Evolutionary conservation across 2,888 invertebrate species (phyloP).

Genomic region (Gandaritis pyraliata): DNA sequence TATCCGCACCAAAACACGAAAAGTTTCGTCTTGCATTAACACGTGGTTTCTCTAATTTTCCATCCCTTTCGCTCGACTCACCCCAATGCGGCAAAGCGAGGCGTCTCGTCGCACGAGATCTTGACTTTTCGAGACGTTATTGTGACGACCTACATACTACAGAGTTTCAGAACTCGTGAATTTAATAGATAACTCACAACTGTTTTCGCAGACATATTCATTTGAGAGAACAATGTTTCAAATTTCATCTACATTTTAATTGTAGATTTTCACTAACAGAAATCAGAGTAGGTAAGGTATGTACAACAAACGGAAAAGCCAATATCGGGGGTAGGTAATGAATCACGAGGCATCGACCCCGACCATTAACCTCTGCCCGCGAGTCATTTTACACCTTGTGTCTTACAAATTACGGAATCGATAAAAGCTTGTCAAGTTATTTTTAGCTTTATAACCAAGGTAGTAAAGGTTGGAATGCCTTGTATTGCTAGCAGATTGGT

Average conservation of each 20-base stretch:
- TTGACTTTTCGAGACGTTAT: constrained; percentile 37
- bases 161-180: constrained; percentile 38
- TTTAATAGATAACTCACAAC: constrained; percentile 40
- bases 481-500: constrained; percentile 30
- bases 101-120: constrained; percentile 68
- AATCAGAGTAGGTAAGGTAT: constrained; percentile 5
- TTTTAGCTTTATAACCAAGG: constrained; percentile 26
- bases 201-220: constrained; percentile 19
- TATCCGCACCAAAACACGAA: constrained; percentile 42
- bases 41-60: constrained; percentile 43
- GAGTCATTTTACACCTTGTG: constrained; percentile 40
- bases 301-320: constrained; percentile 26
- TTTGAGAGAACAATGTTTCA: constrained; percentile 1
- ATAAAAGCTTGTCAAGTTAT: constrained; percentile 7
- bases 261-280: neutral
- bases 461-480: constrained; percentile 19
- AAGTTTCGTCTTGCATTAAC: constrained; percentile 43
- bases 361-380: constrained; percentile 55
- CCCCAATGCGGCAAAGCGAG: constrained; percentile 78
- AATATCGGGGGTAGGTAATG: constrained; percentile 64
- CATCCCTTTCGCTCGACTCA: constrained; percentile 57
- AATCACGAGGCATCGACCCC: constrained; percentile 68
- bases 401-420: constrained; percentile 30
- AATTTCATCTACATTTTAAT: neutral
- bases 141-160: constrained; percentile 41